Percentiles rank a stretch among this genome's conserved stretches.
These are phyloP conservation scores for Gephyroberyx darwinii DNA, from an alignment of 2,797 vertebrate genomes.

Conservation along the genomic window DNA sequence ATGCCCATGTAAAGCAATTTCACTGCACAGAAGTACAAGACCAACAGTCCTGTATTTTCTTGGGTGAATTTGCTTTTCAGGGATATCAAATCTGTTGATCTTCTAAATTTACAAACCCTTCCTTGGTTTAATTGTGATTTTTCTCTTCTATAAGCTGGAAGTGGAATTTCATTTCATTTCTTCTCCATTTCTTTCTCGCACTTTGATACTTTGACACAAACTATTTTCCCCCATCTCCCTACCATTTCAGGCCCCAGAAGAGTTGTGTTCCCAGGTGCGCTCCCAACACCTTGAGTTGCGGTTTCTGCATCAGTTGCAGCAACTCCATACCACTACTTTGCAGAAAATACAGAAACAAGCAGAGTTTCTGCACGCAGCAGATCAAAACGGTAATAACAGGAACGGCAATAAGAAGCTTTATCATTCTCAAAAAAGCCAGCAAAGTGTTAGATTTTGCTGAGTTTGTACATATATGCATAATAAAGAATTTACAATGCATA, in stretches of 20 bases:
- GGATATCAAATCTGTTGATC: neutral
- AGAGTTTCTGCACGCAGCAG: conserved; percentile 66
- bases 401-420: neutral
- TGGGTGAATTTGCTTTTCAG: neutral
- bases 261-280: conserved; percentile 69
- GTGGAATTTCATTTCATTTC: neutral
- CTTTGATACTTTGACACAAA: neutral
- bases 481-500: neutral
- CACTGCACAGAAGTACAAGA: neutral
- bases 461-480: neutral
- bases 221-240: conserved; percentile 1
- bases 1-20: conserved; percentile 20
- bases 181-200: neutral
- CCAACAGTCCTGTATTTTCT: neutral
- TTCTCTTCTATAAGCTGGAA: neutral
- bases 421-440: conserved; percentile 1
- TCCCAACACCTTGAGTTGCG: conserved; percentile 76
- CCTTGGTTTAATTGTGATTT: neutral
- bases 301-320: conserved; percentile 72
- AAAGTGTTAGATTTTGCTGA: conserved; percentile 1
- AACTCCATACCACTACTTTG: conserved; percentile 67
- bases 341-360: conserved; percentile 67
- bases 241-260: conserved; percentile 80
- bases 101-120: neutral
- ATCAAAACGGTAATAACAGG: conserved; percentile 76